Base-by-base conservation (phyloP, 2,113 vertebrate species). In the Barnardius zonarius region DNA sequence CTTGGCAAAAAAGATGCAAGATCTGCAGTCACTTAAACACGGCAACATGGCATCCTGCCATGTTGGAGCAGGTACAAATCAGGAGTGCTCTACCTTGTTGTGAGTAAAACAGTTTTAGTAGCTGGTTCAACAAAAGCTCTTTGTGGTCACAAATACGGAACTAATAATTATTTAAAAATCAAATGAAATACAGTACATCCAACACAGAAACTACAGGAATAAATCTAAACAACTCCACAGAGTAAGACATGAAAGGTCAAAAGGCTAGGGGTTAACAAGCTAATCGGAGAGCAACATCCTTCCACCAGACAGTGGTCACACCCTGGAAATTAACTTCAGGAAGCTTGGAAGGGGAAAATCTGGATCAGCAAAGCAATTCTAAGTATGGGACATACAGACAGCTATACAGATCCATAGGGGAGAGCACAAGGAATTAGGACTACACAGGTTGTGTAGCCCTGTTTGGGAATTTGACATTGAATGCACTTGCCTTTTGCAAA, bases 261-360 rank as follows among this genome's bases (percentile, higher is more conserved):
- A 93, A 96, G 94, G 89, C 67, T 57, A 61, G 30, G 83, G 78
- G 77, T 95, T 93, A 97, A 97, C 93, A 97, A 97, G 64, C 94
- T 93, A 93, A 97, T 95, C 74, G 11, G 37, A 97, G 86, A 74
- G 94, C 83, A 96, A 97, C 92, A 96, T 95, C 96, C 94, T 97
- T 96, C 95, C 95, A 89, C 70, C 57, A 95, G 86, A 86, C 88
- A 93, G 77, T 83, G 88, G 96, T 94, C 86, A 97, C 95, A 95
- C 96, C 91, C 95, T 96, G 77, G 54, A 95, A 93, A 92, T 81
- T 25, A 95, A 83, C 84, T 85, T 70, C 92, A 90, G 96, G 91
- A 92, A 97, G 78, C 59, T 23, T 31, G 19, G 9, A 86, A 31
- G 48, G 28, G 66, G 83, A 84, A 92, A 90, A 90, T 44, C 62